A percentile compares a stretch with the other conserved stretches of the same genome.
phyloP scores from a whole-genome alignment of 2,797 vertebrate genomes.

The Pipistrellus nathusii region DNA sequence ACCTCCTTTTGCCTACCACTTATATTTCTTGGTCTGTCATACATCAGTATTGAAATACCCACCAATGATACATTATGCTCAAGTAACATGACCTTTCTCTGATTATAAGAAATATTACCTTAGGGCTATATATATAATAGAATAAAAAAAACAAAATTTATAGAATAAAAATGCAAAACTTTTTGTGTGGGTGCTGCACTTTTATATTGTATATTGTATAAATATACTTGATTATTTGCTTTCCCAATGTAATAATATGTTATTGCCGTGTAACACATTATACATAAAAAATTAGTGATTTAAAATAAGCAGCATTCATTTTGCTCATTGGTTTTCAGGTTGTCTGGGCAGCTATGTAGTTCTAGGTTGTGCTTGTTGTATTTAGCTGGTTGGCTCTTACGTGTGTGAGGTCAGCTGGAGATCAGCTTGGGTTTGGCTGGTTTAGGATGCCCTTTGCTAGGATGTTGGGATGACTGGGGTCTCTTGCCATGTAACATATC shows the following conservation, averaged over 20 bases:
- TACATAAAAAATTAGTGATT: neutral
- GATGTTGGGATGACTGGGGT: neutral
- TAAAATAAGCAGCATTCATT: neutral
- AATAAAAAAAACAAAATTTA: neutral
- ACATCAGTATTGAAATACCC: neutral
- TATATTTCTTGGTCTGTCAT: neutral
- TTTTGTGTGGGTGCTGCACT: neutral
- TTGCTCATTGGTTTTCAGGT: neutral
- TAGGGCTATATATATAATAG: neutral
- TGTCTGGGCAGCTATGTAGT: neutral
- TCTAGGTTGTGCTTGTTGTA: neutral
- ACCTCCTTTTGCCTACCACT: neutral
- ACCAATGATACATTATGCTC: slow-evolving; percentile 9
- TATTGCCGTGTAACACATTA: neutral
- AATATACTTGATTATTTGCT: neutral
- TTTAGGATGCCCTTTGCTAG: neutral
- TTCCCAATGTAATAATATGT: neutral
- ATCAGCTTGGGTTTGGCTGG: neutral
- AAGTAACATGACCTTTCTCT: neutral
- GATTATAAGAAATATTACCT: slow-evolving; percentile 23
- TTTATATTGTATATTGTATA: slow-evolving; percentile 2
- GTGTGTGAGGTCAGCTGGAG: neutral
- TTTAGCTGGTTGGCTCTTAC: neutral
- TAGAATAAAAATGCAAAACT: slow-evolving; percentile 21
- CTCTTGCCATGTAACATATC: neutral